These are phyloP conservation scores for Globicephala melas DNA, from an alignment of 2,113 vertebrate species.

Conservation along the genomic window DNA sequence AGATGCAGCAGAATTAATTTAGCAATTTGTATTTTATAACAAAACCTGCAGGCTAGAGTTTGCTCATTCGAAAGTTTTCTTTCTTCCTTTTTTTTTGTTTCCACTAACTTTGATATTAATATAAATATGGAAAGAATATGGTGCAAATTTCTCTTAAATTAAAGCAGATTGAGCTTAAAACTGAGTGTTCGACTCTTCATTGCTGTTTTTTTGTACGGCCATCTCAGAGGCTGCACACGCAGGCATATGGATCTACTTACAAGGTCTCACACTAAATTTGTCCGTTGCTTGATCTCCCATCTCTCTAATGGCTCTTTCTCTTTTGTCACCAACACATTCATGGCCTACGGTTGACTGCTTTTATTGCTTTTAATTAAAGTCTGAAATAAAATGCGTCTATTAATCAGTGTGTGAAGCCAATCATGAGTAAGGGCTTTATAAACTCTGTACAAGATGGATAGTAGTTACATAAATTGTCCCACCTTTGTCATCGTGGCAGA, in stretches of 20 bases:
- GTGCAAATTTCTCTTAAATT: conserved; percentile 52
- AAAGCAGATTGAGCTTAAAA: conserved; percentile 62
- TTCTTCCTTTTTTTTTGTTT: conserved; percentile 36
- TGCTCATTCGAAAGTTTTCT: neutral
- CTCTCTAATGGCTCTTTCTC: conserved; percentile 70
- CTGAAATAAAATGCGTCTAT: conserved; percentile 81
- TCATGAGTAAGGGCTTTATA: conserved; percentile 76
- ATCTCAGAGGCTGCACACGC: conserved; percentile 34
- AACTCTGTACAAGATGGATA: conserved; percentile 77
- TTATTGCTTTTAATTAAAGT: conserved; percentile 88
- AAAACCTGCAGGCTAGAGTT: neutral
- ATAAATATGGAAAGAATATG: conserved; percentile 57
- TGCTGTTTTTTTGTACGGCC: conserved; percentile 65
- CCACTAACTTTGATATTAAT: conserved; percentile 50
- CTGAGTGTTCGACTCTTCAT: conserved; percentile 41
- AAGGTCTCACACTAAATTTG: conserved; percentile 80
- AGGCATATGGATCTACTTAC: conserved; percentile 81
- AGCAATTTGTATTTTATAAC: conserved; percentile 41
- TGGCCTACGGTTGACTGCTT: conserved; percentile 83
- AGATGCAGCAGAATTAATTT: conserved; percentile 32
- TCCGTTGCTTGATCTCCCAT: conserved; percentile 81
- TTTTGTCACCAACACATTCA: conserved; percentile 79
- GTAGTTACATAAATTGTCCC: conserved; percentile 71
- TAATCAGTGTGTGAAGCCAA: conserved; percentile 79
- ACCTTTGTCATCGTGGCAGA: conserved; percentile 78